A percentile compares a stretch with the other conserved stretches of the same genome.
These are phyloP conservation scores for Drosophila nigricruria DNA, from an alignment of 2,888 invertebrate genomes.

Conservation along the genomic window DNA sequence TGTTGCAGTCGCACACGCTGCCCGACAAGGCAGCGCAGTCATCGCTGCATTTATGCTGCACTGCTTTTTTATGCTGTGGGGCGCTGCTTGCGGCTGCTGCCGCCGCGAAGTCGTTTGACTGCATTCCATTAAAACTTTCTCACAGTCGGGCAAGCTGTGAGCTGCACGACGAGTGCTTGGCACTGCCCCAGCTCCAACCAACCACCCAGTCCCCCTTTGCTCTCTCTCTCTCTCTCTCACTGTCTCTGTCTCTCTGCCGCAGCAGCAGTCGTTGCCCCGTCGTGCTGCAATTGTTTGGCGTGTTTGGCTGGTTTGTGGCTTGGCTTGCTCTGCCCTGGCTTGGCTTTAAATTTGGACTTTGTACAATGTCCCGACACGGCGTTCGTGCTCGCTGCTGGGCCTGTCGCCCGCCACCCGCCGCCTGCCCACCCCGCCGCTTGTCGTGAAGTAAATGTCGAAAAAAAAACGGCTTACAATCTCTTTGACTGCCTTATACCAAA, in stretches of 20 bases:
- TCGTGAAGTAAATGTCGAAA: constrained; percentile 65
- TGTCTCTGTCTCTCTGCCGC: background rate
- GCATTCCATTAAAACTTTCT: constrained; percentile 86
- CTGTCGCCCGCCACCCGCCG: constrained; percentile 1
- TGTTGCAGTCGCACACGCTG: constrained; percentile 48
- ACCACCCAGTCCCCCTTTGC: constrained; percentile 6
- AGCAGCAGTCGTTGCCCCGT: constrained; percentile 49
- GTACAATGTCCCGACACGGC: constrained; percentile 51
- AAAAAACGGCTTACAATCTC: constrained; percentile 71
- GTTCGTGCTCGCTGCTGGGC: constrained; percentile 42
- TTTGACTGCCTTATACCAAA: constrained; percentile 38
- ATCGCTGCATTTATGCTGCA: constrained; percentile 66
- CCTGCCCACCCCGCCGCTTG: constrained; percentile 3
- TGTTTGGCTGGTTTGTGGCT: constrained; percentile 75
- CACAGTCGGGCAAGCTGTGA: constrained; percentile 75
- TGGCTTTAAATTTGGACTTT: constrained; percentile 68
- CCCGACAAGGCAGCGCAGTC: constrained; percentile 23
- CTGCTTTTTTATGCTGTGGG: constrained; percentile 65
- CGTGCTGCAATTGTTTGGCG: constrained; percentile 75
- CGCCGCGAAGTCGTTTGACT: constrained; percentile 80
- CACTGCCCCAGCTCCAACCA: constrained; percentile 30
- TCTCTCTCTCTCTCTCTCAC: background rate
- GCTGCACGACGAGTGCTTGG: constrained; percentile 48
- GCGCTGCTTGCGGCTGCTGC: constrained; percentile 63
- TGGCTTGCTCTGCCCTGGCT: constrained; percentile 29